Evolutionary conservation across 1,140 invertebrate species (phyloP).

Genomic region (Papilio polyxenes): DNA sequence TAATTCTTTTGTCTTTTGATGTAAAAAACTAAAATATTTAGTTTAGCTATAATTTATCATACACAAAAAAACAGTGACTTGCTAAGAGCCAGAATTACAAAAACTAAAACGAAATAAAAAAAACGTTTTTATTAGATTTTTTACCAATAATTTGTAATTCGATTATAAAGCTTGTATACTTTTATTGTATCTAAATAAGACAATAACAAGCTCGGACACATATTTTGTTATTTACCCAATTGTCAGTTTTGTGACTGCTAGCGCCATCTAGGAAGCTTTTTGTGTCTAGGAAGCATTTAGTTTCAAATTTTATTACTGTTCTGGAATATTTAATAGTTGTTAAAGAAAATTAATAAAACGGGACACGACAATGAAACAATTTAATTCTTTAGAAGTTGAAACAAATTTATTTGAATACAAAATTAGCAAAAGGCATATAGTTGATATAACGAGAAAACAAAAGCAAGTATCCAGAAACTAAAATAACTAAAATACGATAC

Average conservation of each 20-base stretch:
- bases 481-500: conserved; percentile 39
- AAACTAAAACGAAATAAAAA: too few relatives aligned
- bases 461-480: conserved; percentile 9
- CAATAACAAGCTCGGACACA: too few relatives aligned
- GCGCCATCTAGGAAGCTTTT: conserved; percentile 42
- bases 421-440: background rate
- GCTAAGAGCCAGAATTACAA: too few relatives aligned
- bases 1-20: too few relatives aligned
- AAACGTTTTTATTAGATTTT: too few relatives aligned
- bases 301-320: background rate
- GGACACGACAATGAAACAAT: background rate
- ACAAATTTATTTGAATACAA: background rate
- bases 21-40: too few relatives aligned
- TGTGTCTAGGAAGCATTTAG: background rate
- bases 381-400: background rate
- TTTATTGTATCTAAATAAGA: too few relatives aligned
- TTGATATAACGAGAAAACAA: background rate
- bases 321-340: background rate
- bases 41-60: too few relatives aligned
- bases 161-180: too few relatives aligned
- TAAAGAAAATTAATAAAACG: background rate
- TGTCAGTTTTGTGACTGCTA: conserved; percentile 33
- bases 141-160: too few relatives aligned
- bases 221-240: background rate
- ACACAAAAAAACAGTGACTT: too few relatives aligned